Conservation (phyloP, 35 echinoderm and acorn worm genomes). For the Ophioderma brevispina region DNA sequence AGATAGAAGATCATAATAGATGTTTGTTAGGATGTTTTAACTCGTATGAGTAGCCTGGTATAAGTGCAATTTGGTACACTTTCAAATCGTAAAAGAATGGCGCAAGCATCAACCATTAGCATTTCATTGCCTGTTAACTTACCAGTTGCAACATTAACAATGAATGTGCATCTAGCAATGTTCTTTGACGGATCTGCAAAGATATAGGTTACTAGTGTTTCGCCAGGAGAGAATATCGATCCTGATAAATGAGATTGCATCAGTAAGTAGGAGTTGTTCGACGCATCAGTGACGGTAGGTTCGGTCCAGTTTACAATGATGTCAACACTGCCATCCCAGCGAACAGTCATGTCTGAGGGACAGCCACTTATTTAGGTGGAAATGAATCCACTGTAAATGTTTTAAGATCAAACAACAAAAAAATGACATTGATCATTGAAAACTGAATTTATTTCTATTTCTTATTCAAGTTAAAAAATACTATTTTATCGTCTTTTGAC, state of each 20-base stretch:
- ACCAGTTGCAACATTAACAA: background rate
- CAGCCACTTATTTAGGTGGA: background rate
- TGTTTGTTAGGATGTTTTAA: too few species aligned
- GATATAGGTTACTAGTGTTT: constrained; percentile 2
- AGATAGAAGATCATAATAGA: too few species aligned
- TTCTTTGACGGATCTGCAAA: constrained; percentile 16
- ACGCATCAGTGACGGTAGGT: constrained; percentile 4
- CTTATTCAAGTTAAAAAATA: too few species aligned
- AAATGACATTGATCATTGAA: too few species aligned
- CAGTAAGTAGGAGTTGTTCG: background rate
- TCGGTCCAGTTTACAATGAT: constrained; percentile 1
- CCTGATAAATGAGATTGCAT: background rate
- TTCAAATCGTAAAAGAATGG: too few species aligned
- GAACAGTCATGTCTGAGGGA: background rate
- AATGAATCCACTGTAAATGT: background rate
- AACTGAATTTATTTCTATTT: too few species aligned
- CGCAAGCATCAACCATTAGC: too few species aligned
- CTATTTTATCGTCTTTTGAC: too few species aligned
- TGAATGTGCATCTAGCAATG: background rate
- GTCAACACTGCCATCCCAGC: background rate
- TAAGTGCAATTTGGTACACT: too few species aligned
- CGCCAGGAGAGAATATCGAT: background rate
- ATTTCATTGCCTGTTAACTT: too few species aligned
- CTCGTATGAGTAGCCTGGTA: too few species aligned
- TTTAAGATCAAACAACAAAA: too few species aligned